These are phyloP conservation scores for Mus musculus DNA, from an alignment of 2,113 vertebrate genomes.

Conservation along the genomic window GRCm39 chr6:86787001-86787500, in stretches of 20 bases:
- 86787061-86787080: not conserved
- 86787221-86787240: not conserved
- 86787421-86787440: not conserved
- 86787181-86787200: not conserved
- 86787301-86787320: not conserved
- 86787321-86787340: not conserved
- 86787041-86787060: not conserved
- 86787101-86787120: not conserved
- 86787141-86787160: not conserved
- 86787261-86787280: not conserved
- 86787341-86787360: not conserved
- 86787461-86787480: not conserved
- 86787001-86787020: constrained; percentile 36
- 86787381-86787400: not conserved
- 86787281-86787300: not conserved
- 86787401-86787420: not conserved
- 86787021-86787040: not conserved
- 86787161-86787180: not conserved
- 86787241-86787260: not conserved
- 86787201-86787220: not conserved
- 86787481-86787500: not conserved
- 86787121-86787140: too few relatives aligned
- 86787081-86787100: not conserved
- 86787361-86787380: not conserved
- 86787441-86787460: not conserved